A percentile compares a stretch with the other conserved stretches of the same genome.
These are phyloP conservation scores for Dicycla oo DNA, from an alignment of 2,888 invertebrate genomes.

Conservation along the genomic window DNA sequence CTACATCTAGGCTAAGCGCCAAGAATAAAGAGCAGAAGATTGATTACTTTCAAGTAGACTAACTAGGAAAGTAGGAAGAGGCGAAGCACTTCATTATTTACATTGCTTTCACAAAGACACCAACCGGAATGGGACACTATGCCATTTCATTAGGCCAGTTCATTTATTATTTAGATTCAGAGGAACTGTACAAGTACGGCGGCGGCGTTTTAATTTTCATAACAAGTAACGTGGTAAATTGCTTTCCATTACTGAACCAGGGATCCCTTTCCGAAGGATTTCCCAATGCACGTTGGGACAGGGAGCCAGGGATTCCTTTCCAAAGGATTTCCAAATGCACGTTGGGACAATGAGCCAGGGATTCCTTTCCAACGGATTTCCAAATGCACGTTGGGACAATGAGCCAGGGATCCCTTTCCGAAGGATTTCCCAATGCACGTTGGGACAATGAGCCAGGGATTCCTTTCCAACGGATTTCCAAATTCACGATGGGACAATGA, in stretches of 20 bases:
- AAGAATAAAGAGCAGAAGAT: constrained; percentile 9
- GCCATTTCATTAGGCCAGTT: constrained; percentile 26
- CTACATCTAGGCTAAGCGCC: constrained; percentile 1
- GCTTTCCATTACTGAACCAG: not conserved
- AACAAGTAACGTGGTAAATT: not conserved
- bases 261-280: not conserved
- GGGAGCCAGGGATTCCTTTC: not conserved
- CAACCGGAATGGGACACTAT: constrained; percentile 14
- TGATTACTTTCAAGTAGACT: constrained; percentile 13
- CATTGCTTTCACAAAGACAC: constrained; percentile 26
- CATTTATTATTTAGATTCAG: constrained; percentile 40
- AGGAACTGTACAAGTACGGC: not conserved
- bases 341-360: not conserved
- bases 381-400: not conserved
- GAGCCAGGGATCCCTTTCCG: not conserved
- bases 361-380: not conserved
- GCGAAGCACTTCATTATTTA: constrained; percentile 33
- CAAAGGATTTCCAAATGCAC: not conserved
- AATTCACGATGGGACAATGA: not conserved
- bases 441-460: not conserved
- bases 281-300: no score
- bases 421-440: not conserved
- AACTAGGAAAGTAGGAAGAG: constrained; percentile 8
- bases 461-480: not conserved
- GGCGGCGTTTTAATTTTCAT: constrained; percentile 5